Conservation (phyloP, 2,113 vertebrate species). For the Suncus etruscus region DNA sequence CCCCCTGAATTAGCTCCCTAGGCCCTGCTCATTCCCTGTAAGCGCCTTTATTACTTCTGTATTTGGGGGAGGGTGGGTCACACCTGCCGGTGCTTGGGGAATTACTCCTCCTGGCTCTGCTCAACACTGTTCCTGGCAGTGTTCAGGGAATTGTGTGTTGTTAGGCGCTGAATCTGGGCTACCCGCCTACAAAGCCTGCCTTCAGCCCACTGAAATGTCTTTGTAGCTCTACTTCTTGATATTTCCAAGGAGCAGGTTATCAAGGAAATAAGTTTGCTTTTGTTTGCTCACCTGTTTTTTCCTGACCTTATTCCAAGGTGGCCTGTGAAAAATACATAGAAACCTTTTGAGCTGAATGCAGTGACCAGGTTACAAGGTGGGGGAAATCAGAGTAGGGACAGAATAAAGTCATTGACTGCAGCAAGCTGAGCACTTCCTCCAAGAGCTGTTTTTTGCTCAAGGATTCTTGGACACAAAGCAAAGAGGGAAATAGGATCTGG, state of each 20-base stretch:
- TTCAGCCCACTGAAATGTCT: too few species aligned
- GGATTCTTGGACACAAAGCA: slow-evolving; percentile 48
- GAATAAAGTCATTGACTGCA: slow-evolving; percentile 30
- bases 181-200: too few species aligned
- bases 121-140: too few species aligned
- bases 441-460: not conserved
- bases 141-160: too few species aligned
- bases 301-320: not conserved
- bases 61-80: too few species aligned
- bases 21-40: too few species aligned
- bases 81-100: too few species aligned
- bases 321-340: not conserved
- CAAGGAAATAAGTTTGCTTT: not conserved
- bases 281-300: slow-evolving; percentile 33
- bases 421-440: not conserved
- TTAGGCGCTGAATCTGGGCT: too few species aligned
- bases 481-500: not conserved
- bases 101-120: too few species aligned
- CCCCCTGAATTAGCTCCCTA: too few species aligned
- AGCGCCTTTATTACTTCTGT: too few species aligned
- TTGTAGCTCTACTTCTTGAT: not conserved
- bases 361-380: not conserved
- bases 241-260: slow-evolving; percentile 20
- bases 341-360: slow-evolving; percentile 18
- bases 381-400: not conserved